Evolutionary conservation across 2,797 vertebrate genomes (phyloP).

Genomic region (Furcifer pardalis): DNA sequence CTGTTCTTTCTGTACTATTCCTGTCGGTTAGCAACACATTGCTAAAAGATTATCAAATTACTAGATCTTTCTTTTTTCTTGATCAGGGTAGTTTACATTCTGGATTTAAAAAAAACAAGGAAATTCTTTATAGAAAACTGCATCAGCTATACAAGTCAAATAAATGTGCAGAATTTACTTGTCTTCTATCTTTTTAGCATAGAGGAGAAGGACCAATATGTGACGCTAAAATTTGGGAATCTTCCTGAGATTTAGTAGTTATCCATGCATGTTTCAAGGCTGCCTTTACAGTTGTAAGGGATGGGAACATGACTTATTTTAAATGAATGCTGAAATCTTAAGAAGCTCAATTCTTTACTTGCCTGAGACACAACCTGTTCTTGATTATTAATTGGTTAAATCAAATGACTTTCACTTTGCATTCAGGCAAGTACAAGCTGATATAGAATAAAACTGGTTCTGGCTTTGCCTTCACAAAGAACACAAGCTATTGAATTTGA

Average conservation of each 20-base stretch:
- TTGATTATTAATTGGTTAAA: slow-evolving; percentile 35
- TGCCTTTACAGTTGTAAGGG: background rate
- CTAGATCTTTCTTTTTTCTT: background rate
- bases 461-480: slow-evolving; percentile 61
- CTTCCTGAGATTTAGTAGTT: background rate
- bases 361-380: background rate
- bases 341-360: background rate
- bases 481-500: slow-evolving; percentile 57
- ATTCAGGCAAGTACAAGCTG: slow-evolving; percentile 23
- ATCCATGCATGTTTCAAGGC: too few relatives aligned
- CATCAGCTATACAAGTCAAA: background rate
- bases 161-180: background rate
- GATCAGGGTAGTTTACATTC: background rate
- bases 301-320: background rate
- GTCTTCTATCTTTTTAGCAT: background rate
- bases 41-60: background rate
- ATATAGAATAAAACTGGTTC: slow-evolving; percentile 52
- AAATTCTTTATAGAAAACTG: background rate
- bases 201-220: background rate
- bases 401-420: background rate
- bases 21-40: background rate
- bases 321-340: background rate
- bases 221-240: background rate
- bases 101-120: background rate
- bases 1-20: background rate